Conservation (phyloP, 2,113 vertebrate species). For the Melanostigma gelatinosum region DNA sequence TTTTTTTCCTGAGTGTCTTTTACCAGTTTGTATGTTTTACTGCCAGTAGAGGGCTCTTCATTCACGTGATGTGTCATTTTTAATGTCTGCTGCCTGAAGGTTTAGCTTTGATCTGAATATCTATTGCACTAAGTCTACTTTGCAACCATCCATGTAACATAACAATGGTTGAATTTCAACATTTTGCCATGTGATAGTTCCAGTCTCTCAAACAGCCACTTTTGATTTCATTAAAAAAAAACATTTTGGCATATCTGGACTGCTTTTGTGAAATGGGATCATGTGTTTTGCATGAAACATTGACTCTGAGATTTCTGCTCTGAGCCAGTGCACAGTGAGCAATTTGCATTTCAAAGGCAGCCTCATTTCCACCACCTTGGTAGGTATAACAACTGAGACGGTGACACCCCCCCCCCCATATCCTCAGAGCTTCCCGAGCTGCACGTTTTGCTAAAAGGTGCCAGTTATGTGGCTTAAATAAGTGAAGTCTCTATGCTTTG, state of each 20-base stretch:
- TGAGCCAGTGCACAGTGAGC: constrained; percentile 27
- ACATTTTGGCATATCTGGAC: constrained; percentile 15
- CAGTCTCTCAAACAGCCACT: constrained; percentile 10
- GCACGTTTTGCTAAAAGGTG: constrained; percentile 56
- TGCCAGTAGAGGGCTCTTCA: constrained; percentile 75
- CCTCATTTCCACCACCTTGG: constrained; percentile 50
- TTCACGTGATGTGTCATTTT: constrained; percentile 27
- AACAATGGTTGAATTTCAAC: constrained; percentile 21
- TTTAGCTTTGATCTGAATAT: constrained; percentile 9
- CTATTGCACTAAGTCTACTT: constrained; percentile 31
- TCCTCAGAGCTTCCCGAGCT: constrained; percentile 19
- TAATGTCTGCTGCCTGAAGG: constrained; percentile 8
- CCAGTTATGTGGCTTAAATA: constrained; percentile 65
- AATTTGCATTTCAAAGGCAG: constrained; percentile 76
- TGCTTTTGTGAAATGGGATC: constrained; percentile 44
- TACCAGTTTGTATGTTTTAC: constrained; percentile 24
- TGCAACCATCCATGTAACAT: constrained; percentile 15
- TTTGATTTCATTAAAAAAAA: constrained; percentile 63
- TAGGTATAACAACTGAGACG: constrained; percentile 20
- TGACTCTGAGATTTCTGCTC: constrained; percentile 22
- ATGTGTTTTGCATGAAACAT: constrained; percentile 48
- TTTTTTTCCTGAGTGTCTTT: neutral
- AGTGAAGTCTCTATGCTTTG: constrained; percentile 44
- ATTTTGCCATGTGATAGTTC: constrained; percentile 19
- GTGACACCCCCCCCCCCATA: no score